These are phyloP conservation scores for Thermophis baileyi DNA, from an alignment of 2,113 vertebrate species.

Conservation along the genomic window DNA sequence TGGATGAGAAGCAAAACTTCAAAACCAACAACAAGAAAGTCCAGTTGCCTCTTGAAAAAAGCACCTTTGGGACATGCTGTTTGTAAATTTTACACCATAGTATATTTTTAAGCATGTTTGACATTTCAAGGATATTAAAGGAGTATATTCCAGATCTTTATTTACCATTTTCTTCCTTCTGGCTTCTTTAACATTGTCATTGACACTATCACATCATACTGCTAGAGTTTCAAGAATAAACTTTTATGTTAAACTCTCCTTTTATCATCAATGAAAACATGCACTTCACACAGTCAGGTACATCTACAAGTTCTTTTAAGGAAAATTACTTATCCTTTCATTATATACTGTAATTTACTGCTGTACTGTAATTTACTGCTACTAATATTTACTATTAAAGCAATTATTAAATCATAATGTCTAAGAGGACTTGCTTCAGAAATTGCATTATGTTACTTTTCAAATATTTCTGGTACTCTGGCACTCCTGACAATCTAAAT, in stretches of 20 bases:
- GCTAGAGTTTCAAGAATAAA: not conserved
- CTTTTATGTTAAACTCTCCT: not conserved
- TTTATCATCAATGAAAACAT: not conserved
- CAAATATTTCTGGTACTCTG: not conserved
- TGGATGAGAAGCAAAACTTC: too few species aligned
- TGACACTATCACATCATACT: not conserved
- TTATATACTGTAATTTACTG: not conserved
- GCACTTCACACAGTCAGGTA: not conserved
- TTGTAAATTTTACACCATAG: not conserved
- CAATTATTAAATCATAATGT: not conserved
- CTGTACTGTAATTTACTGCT: not conserved
- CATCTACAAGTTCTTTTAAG: not conserved
- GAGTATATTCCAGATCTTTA: not conserved
- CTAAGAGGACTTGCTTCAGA: not conserved
- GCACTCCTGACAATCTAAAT: not conserved
- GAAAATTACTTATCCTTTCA: not conserved
- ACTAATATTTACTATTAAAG: not conserved
- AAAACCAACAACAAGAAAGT: too few species aligned
- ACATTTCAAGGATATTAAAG: not conserved
- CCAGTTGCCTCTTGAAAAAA: too few species aligned
- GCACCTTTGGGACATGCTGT: not conserved
- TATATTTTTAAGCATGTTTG: not conserved
- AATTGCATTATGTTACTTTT: not conserved
- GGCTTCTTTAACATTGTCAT: not conserved
- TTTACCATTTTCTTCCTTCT: not conserved